Evolutionary conservation across 2,888 invertebrate species (phyloP).

Genomic region (Melipona beecheii): DNA sequence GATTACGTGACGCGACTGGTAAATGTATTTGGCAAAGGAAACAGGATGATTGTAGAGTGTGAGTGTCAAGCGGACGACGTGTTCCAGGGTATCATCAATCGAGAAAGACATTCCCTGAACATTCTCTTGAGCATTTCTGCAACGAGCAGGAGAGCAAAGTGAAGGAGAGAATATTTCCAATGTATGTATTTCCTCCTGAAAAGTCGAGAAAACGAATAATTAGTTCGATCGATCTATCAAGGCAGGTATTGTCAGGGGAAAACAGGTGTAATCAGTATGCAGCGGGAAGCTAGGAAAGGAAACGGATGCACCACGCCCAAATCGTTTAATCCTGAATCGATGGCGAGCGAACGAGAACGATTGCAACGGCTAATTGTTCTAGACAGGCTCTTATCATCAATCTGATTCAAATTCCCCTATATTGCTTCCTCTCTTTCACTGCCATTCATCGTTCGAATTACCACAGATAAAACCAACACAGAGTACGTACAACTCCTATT

Average conservation of each 20-base stretch:
- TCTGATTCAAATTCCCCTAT: constrained; percentile 11
- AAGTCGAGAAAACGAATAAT: not conserved
- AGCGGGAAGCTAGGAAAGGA: constrained; percentile 56
- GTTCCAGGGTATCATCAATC: not conserved
- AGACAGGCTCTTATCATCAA: constrained; percentile 59
- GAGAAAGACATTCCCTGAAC: not conserved
- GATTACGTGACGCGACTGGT: constrained; percentile 5
- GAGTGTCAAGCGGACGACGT: no score
- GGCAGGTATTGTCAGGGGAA: constrained; percentile 27
- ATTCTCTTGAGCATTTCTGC: not conserved
- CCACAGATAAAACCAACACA: not conserved
- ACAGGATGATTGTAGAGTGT: not conserved
- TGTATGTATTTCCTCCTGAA: not conserved
- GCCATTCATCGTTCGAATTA: not conserved
- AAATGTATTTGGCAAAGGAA: constrained; percentile 14
- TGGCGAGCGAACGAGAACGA: constrained; percentile 64
- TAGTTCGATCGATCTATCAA: not conserved
- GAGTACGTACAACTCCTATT: not conserved
- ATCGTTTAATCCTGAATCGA: constrained; percentile 69
- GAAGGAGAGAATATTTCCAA: no score
- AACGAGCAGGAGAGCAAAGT: not conserved
- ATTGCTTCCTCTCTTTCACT: constrained; percentile 16
- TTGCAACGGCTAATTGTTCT: constrained; percentile 71
- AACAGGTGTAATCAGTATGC: constrained; percentile 53
- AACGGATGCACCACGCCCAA: constrained; percentile 74